Base-by-base conservation (phyloP, 2,888 invertebrate species). In the Lochmaea crataegi region DNA sequence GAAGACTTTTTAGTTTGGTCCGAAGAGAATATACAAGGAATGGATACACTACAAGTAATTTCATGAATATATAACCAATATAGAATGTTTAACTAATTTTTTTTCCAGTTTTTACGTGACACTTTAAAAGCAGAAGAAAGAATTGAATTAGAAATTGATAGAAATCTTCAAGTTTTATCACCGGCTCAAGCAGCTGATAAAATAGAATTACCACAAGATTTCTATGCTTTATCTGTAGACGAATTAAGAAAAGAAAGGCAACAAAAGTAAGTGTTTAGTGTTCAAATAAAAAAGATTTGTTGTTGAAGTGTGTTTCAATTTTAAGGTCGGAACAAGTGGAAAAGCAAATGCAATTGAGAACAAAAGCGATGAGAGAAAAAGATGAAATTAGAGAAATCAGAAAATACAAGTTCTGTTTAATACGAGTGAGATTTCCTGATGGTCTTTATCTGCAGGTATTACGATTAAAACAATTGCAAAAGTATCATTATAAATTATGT, bases 341-440 rank as follows among this genome's bases (percentile, higher is more conserved):
- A 83, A 93, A 90, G 82, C 91, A 93, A 82, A 92, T 95, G 84
- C 93, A 95, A 88, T 88, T 99, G 9, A 90, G 96, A 81, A 98
- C 98, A 0, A 97, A 96, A 85, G 97, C 96, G 2, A 98, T 98
- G 97, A 88, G 97, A 26, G 97, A 98, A 83, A 94, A 94, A 77
- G 96, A 98, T 75, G 96, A 96, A 83, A 86, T 92, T 74, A 88
- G 94, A 66, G 94, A 94, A 82, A 90, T 94, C 84, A 90, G 94
- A 69, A 93, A 93, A 86, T 97, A 96, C 85, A 93, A 93, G 83
- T 98, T 94, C 85, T 92, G 95, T 2, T 88, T 98, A 65, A 92
- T 98, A 72, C 88, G 98, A 79, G 89, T 98, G 51, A 90, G 96
- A 68, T 96, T 98, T 85, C 97, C 98, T 0, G 96, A 96, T 87